Conservation (phyloP, 2,888 invertebrate genomes). For the Trimorus sp. region DNA sequence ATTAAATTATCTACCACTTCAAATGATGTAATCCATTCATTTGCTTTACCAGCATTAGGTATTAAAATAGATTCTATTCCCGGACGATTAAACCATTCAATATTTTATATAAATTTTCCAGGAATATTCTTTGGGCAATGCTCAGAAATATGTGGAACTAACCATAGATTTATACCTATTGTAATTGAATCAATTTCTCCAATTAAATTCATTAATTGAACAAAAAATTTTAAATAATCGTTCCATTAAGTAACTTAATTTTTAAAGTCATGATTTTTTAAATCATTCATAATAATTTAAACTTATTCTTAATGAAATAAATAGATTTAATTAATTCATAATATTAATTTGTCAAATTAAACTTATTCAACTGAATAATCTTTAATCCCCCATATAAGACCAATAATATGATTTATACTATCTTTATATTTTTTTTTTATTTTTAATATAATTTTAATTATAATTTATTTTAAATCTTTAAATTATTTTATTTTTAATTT, state of each 20-base stretch:
- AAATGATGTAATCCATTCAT: constrained; percentile 86
- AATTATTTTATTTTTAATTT: constrained; percentile 82
- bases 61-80: constrained; percentile 87
- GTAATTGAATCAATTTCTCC: constrained; percentile 83
- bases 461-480: too few relatives aligned
- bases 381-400: not conserved
- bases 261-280: constrained; percentile 86
- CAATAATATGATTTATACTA: not conserved
- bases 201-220: constrained; percentile 18
- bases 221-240: not conserved
- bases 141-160: constrained; percentile 91
- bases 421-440: not conserved
- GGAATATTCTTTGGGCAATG: constrained; percentile 89
- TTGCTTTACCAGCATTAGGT: constrained; percentile 85
- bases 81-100: constrained; percentile 86
- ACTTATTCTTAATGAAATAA: constrained; percentile 81
- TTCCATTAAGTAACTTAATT: constrained; percentile 52
- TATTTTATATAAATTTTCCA: constrained; percentile 71
- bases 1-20: constrained; percentile 86
- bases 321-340: constrained; percentile 1
- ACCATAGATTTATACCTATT: constrained; percentile 92
- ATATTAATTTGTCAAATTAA: constrained; percentile 1
- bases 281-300: constrained; percentile 83
- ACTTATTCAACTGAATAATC: not conserved
- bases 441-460: constrained; percentile 18